Evolutionary conservation across 2,113 vertebrate genomes (phyloP), one percentile per base, ranked within the genome.

Genomic region (Phoxinus phoxinus): DNA sequence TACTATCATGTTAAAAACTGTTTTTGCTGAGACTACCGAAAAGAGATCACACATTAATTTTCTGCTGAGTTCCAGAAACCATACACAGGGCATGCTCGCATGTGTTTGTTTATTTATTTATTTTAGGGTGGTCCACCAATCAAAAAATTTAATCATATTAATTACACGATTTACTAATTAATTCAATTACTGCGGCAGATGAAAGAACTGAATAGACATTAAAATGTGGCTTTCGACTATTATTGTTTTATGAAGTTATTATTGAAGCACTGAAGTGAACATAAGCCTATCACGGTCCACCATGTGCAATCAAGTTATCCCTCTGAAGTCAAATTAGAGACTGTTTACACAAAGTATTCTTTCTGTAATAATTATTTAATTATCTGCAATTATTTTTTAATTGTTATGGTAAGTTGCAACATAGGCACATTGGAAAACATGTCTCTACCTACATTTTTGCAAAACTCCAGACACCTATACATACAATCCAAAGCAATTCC

Each of bases 1-100:
- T 75, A 84, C 84, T 51, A 69, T 74, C 80, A 76, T 79, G 81
- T 88, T 87, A 87, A 87, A 86, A 90, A 90, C 84, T 73, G 86
- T 65, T 87, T 89, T 86, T 80, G 86, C 87, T 88, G 87, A 88
- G 76, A 84, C 61, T 69, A 83, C 77, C 35, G 21, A 80, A 86
- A 82, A 82, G 84, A 75, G 85, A 89, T 73, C 84, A 83, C 80
- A 76, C 86, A 86, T 90, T 88, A 77, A 84, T 86, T 88, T 78
- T 90, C 83, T 81, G 89, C 89, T 84, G 58, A 88, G 59, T 81
- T 81, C 48, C 27, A 84, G 37, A 67, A 71, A 88, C 77, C 83
- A 61, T 77, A 48, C 65, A 53, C 23, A 72, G 35, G 15, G 71
- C 75, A 86, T 81, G 41, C 86, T 86, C 59, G 11, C 32, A 27